phyloP scores from a whole-genome alignment of 2,888 invertebrate genomes.

The Stenoptilia bipunctidactyla region DNA sequence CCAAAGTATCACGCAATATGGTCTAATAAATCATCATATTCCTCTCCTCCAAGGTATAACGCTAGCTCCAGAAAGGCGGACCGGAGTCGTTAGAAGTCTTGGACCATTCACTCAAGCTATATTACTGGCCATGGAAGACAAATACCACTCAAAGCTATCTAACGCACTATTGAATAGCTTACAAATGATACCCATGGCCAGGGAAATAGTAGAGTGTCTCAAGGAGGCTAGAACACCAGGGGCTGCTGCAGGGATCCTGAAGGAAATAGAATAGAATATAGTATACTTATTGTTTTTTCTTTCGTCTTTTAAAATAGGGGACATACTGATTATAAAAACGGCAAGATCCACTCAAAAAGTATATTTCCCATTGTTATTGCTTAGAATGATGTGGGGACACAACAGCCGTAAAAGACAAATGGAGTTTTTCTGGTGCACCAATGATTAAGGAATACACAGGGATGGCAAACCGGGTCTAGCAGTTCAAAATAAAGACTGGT shows the following conservation, averaged over 20 bases:
- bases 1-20: constrained; percentile 14
- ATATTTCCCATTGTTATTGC: no score
- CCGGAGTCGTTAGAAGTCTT: constrained; percentile 13
- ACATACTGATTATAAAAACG: no score
- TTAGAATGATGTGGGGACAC: no score
- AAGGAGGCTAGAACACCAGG: constrained; percentile 17
- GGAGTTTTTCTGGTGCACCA: no score
- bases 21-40: constrained; percentile 13
- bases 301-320: no score
- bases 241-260: constrained; percentile 16
- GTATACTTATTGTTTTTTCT: no score
- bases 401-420: no score
- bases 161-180: constrained; percentile 15
- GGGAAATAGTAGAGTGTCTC: constrained; percentile 12
- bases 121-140: constrained; percentile 16
- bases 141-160: constrained; percentile 13
- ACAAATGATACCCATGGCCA: constrained; percentile 20
- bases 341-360: no score
- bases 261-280: no score
- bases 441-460: no score
- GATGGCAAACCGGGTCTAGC: no score
- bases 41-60: constrained; percentile 10
- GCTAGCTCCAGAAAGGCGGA: constrained; percentile 16
- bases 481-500: no score
- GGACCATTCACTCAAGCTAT: constrained; percentile 16